phyloP scores from a whole-genome alignment of 2,113 vertebrate genomes.

The Prolemur simus region DNA sequence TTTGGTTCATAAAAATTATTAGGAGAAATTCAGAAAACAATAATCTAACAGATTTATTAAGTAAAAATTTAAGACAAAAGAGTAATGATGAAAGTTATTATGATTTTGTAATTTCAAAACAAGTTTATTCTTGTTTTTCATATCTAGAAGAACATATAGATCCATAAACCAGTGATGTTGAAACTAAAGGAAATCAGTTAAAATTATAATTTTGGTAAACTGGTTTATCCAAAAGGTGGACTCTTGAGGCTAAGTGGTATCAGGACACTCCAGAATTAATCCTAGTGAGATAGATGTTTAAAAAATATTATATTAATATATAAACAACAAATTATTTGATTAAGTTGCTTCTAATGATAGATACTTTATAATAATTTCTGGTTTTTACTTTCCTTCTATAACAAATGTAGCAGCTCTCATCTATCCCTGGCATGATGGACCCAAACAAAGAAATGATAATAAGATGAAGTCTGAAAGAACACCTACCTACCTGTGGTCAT shows the following conservation, averaged over 20 bases:
- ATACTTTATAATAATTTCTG: not conserved
- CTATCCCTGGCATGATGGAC: not conserved
- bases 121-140: not conserved
- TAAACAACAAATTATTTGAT: not conserved
- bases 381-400: not conserved
- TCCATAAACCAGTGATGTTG: not conserved
- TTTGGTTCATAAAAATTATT: not conserved
- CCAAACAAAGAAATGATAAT: too few species aligned
- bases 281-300: not conserved
- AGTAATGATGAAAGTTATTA: not conserved
- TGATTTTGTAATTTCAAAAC: not conserved
- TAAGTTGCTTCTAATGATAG: not conserved
- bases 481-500: not conserved
- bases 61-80: not conserved
- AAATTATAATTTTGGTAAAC: not conserved
- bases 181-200: not conserved
- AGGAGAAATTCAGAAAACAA: not conserved
- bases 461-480: not conserved
- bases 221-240: not conserved
- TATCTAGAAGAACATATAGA: not conserved
- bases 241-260: not conserved
- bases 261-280: not conserved
- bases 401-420: not conserved
- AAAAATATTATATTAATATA: not conserved
- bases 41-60: not conserved